Base-by-base conservation (phyloP, 2,888 invertebrate species). In the Tenthredo distinguenda region DNA sequence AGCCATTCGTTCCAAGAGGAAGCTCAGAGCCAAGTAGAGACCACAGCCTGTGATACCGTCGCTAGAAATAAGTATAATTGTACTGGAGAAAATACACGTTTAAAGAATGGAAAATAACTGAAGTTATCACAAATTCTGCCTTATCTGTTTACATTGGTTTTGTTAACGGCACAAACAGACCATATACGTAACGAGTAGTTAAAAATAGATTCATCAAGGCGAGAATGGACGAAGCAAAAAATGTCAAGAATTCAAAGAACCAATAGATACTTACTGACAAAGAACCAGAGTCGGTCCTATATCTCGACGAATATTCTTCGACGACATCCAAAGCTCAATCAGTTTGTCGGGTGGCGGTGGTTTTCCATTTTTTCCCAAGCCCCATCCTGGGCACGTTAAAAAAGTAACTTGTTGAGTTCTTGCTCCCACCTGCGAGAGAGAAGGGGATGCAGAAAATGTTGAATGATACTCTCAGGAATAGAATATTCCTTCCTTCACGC, bases 1-100 rank as follows among this genome's bases (percentile, higher is more conserved):
- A 85, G 94, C 93, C 89, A 95, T 94, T 90, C 94, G 94, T 87
- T 95, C 94, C 43, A 95, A 91, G 9, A 95, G 86, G 86, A 94
- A 94, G 18, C 92, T 92, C 86, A 94, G 86, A 0, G 94, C 94
- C 58, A 94, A 88, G 87, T 94, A 95, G 26, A 95, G 89, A 21
- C 95, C 95, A 87, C 93, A 92, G 7, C 93, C 93, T 10, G 91
- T 94, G 15, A 93, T 93, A 9, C 95, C 95, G 89, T 95, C 93
- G 86, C 95, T 95, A 87, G 15, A 81, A 81, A 62, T 12, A 12
- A 62, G 4, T 26, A 77, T 31, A 18, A 77, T 77, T 10, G 15
- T 40, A 34, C 18, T 55, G 5, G 0, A 31, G 18, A 6, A 58
- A 40, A 21, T 21, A 21, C 1, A 15, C 18, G 1, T 62, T 62